Conservation (phyloP, 2,797 vertebrate genomes). For the Sarcoramphus papa region DNA sequence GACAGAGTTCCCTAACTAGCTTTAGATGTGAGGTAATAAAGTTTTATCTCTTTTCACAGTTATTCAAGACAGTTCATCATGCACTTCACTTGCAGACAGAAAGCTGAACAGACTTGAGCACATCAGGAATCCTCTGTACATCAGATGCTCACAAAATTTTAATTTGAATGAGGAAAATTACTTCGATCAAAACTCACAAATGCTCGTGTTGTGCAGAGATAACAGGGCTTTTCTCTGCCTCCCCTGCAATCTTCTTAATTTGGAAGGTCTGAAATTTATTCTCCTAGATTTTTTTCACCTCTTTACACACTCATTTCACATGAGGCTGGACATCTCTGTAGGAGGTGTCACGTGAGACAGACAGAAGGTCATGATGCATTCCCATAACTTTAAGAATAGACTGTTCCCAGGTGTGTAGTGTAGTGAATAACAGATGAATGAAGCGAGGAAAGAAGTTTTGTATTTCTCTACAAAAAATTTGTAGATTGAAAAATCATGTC, state of each 20-base stretch:
- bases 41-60: conserved; percentile 67
- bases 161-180: neutral
- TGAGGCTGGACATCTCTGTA: neutral
- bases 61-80: conserved; percentile 40
- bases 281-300: neutral
- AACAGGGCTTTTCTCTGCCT: neutral
- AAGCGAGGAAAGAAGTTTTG: neutral
- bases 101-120: neutral
- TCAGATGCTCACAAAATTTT: neutral
- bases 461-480: neutral
- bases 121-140: neutral
- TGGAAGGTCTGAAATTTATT: neutral
- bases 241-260: neutral
- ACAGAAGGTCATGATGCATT: neutral
- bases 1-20: conserved; percentile 63
- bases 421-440: neutral
- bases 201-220: neutral
- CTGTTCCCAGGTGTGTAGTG: neutral
- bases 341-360: neutral
- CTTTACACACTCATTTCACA: neutral
- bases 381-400: neutral
- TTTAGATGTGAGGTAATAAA: conserved; percentile 61
- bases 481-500: rapidly evolving
- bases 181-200: neutral
- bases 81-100: conserved; percentile 13